Conservation (phyloP, 2,888 invertebrate species). For the Hypomecis atomaria region DNA sequence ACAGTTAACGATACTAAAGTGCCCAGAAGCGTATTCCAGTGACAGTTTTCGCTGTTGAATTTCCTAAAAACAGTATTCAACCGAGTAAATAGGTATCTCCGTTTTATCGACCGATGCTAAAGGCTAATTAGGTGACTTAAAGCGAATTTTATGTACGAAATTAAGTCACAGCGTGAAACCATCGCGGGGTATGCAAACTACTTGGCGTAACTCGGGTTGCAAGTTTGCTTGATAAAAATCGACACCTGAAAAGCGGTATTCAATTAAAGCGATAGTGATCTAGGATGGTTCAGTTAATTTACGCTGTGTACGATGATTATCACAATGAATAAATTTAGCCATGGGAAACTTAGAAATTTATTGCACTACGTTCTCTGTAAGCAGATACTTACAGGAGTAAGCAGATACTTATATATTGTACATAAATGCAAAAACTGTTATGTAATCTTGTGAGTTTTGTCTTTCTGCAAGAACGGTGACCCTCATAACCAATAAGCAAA, state of each 20-base stretch:
- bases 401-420: too few species aligned
- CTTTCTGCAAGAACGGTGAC: too few species aligned
- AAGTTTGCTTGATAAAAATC: constrained; percentile 52
- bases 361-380: not conserved
- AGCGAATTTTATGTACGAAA: constrained; percentile 19
- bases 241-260: constrained; percentile 56
- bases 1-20: constrained; percentile 1
- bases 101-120: constrained; percentile 12
- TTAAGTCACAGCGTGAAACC: constrained; percentile 28
- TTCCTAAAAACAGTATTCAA: constrained; percentile 11
- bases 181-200: constrained; percentile 21
- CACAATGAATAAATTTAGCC: not conserved
- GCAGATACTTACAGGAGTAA: too few species aligned
- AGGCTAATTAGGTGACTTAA: constrained; percentile 23
- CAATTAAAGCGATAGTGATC: constrained; percentile 62
- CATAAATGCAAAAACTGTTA: too few species aligned
- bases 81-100: constrained; percentile 14
- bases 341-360: constrained; percentile 1
- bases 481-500: too few species aligned
- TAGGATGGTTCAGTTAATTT: constrained; percentile 53
- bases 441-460: too few species aligned
- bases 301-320: constrained; percentile 47
- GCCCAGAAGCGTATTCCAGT: constrained; percentile 1
- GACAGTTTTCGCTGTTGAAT: not conserved
- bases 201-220: constrained; percentile 29